Conservation (phyloP, 1,140 invertebrate genomes). For the Helicoverpa zea region DNA sequence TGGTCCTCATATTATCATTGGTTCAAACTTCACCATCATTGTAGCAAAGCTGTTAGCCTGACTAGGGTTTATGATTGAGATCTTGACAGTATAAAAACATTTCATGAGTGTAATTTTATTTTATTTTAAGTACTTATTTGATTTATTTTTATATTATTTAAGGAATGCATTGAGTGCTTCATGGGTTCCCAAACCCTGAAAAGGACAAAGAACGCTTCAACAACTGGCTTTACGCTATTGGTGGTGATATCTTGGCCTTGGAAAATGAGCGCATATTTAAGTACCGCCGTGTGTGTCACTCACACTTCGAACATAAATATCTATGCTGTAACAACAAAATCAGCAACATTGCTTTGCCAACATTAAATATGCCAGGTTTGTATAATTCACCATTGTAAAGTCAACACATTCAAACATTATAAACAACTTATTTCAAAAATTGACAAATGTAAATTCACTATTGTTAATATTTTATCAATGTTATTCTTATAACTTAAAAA, state of each 20-base stretch:
- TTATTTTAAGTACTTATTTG: neutral
- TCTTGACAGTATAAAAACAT: neutral
- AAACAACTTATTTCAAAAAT: neutral
- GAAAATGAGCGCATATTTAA: slow-evolving; percentile 53
- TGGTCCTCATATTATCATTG: too few relatives aligned
- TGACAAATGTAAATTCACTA: neutral
- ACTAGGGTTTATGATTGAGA: neutral
- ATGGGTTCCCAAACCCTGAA: slow-evolving; percentile 55
- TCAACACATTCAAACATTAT: neutral
- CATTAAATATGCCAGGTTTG: slow-evolving; percentile 56
- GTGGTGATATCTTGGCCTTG: slow-evolving; percentile 54
- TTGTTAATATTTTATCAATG: too few relatives aligned
- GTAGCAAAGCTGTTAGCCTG: too few relatives aligned
- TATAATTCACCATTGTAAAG: neutral
- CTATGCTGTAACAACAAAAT: slow-evolving; percentile 50
- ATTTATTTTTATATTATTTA: neutral
- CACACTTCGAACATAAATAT: slow-evolving; percentile 59
- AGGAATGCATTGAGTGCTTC: slow-evolving; percentile 39
- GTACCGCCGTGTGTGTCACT: slow-evolving; percentile 56
- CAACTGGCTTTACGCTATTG: slow-evolving; percentile 55
- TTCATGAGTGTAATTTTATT: neutral
- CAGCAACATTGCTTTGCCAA: slow-evolving; percentile 55
- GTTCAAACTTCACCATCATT: too few relatives aligned
- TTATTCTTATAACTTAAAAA: too few relatives aligned
- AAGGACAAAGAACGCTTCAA: slow-evolving; percentile 50